Conservation (phyloP, 2,888 invertebrate species). For the Drosophila diplacantha region DNA sequence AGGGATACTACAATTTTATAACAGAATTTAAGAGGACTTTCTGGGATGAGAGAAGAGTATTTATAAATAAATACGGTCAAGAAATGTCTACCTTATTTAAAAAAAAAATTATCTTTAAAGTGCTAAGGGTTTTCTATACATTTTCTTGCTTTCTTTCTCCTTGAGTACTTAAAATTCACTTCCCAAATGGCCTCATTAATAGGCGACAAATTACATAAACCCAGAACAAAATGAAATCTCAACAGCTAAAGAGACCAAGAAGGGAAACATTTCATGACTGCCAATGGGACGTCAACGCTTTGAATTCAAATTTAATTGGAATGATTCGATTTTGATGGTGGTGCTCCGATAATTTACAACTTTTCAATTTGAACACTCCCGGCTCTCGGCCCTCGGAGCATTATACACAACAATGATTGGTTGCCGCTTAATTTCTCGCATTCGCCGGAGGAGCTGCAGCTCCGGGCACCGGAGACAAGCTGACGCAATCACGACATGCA, state of each 20-base stretch:
- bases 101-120: too few relatives aligned
- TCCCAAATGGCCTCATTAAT: not conserved
- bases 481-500: slow-evolving; percentile 73
- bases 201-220: not conserved
- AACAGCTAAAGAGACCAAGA: not conserved
- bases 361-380: slow-evolving; percentile 69
- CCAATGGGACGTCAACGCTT: slow-evolving; percentile 52
- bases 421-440: slow-evolving; percentile 73
- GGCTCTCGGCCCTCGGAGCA: slow-evolving; percentile 41
- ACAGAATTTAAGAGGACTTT: not conserved
- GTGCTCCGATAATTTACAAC: slow-evolving; percentile 65
- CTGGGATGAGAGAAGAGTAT: too few relatives aligned
- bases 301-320: slow-evolving; percentile 78
- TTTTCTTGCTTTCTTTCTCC: not conserved
- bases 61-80: too few relatives aligned
- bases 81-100: too few relatives aligned
- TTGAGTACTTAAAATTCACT: not conserved
- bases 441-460: slow-evolving; percentile 42
- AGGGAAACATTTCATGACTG: slow-evolving; percentile 2
- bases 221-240: not conserved
- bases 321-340: slow-evolving; percentile 70
- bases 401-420: slow-evolving; percentile 72
- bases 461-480: slow-evolving; percentile 61
- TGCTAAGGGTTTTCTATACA: not conserved
- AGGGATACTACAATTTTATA: too few relatives aligned